Percentiles rank a stretch among this genome's conserved stretches.
These are phyloP conservation scores for Argyresthia goedartella DNA, from an alignment of 2,888 invertebrate genomes.

Conservation along the genomic window DNA sequence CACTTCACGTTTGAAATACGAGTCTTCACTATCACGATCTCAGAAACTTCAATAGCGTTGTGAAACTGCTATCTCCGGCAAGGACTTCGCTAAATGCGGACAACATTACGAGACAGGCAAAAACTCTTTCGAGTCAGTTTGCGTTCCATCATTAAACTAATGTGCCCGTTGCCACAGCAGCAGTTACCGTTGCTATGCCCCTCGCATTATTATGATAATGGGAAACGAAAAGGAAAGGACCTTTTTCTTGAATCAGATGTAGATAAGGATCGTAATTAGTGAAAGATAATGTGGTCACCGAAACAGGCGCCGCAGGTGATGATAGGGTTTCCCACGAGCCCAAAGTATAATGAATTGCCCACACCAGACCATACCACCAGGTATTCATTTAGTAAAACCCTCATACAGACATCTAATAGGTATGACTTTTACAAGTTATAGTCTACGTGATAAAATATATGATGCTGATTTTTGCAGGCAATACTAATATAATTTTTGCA, in stretches of 20 bases:
- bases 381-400: too few relatives aligned
- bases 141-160: slow-evolving; percentile 46
- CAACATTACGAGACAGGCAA: slow-evolving; percentile 17
- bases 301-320: slow-evolving; percentile 36
- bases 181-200: slow-evolving; percentile 58
- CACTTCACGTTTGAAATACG: slow-evolving; percentile 4
- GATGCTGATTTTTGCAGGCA: too few relatives aligned
- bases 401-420: too few relatives aligned
- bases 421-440: too few relatives aligned
- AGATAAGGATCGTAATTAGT: slow-evolving; percentile 61
- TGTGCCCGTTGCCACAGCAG: slow-evolving; percentile 39
- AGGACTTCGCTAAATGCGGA: neutral
- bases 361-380: too few relatives aligned
- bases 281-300: slow-evolving; percentile 29
- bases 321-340: slow-evolving; percentile 40
- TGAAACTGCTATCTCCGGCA: too few relatives aligned
- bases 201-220: slow-evolving; percentile 66
- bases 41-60: neutral
- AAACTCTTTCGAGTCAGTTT: slow-evolving; percentile 27
- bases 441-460: too few relatives aligned
- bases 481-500: too few relatives aligned
- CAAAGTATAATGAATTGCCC: neutral
- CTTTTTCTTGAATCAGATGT: slow-evolving; percentile 55
- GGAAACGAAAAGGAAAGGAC: slow-evolving; percentile 56
- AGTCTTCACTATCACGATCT: neutral